phyloP scores from a whole-genome alignment of 1,140 invertebrate genomes.

The Mamestra configurata region DNA sequence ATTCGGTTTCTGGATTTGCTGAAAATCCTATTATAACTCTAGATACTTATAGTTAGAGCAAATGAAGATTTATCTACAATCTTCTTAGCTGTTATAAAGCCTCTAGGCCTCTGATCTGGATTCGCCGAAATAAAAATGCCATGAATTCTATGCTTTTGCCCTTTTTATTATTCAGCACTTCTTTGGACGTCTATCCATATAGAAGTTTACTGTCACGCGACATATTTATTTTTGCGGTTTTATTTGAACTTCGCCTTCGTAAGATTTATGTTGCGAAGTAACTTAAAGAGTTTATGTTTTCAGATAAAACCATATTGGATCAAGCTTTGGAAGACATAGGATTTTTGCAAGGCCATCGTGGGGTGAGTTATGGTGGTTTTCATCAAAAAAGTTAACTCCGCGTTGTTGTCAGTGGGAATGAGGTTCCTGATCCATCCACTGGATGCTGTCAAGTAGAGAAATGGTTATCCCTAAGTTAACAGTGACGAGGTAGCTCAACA shows the following conservation, averaged over 20 bases:
- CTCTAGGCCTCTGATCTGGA: not conserved
- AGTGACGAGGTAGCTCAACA: too few species aligned
- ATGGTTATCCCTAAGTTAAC: too few species aligned
- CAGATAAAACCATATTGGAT: conserved; percentile 91
- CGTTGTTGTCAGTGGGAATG: too few species aligned
- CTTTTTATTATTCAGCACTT: conserved; percentile 66
- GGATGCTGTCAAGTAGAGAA: too few species aligned
- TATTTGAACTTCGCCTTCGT: conserved; percentile 39
- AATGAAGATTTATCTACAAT: not conserved
- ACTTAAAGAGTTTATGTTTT: conserved; percentile 51
- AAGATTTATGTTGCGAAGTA: conserved; percentile 27
- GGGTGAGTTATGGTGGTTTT: conserved; percentile 77
- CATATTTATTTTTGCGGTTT: conserved; percentile 48
- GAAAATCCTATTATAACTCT: not conserved
- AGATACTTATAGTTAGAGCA: not conserved
- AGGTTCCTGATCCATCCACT: too few species aligned
- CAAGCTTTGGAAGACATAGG: conserved; percentile 90
- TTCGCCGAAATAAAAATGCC: conserved; percentile 55
- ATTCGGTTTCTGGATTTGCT: not conserved
- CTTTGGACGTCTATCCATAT: conserved; percentile 58
- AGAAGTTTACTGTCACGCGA: conserved; percentile 62
- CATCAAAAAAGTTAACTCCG: too few species aligned
- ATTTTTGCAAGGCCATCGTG: conserved; percentile 89
- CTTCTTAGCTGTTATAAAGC: too few species aligned
- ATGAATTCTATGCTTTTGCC: conserved; percentile 57